Evolutionary conservation across 2,888 invertebrate species (phyloP).

Genomic region (Epiblema foenella): DNA sequence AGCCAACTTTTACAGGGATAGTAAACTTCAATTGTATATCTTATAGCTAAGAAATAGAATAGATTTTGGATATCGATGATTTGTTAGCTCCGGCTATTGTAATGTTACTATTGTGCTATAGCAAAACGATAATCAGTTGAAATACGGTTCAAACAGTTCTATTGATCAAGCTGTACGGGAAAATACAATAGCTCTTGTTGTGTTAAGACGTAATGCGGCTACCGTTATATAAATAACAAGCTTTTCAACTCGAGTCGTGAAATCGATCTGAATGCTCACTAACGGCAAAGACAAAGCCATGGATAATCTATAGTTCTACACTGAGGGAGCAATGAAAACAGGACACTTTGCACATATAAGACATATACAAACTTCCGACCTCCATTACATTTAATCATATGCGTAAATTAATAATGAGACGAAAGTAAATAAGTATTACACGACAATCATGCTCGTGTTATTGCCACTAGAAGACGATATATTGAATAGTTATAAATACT

Average conservation of each 20-base stretch:
- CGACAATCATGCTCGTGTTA: too few relatives aligned
- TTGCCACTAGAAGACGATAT: too few relatives aligned
- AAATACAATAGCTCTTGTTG: conserved; percentile 32
- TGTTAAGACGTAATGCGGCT: conserved; percentile 15
- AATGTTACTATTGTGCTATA: conserved; percentile 46
- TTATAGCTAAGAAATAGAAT: conserved; percentile 20
- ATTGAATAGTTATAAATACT: too few relatives aligned
- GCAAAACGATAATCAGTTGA: conserved; percentile 45
- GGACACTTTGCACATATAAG: background rate
- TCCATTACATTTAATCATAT: background rate
- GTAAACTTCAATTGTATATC: conserved; percentile 13
- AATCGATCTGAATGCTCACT: background rate
- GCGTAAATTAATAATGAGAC: too few relatives aligned
- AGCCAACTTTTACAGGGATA: conserved; percentile 45
- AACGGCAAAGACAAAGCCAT: background rate
- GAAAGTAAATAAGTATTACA: too few relatives aligned
- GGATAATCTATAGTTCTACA: background rate
- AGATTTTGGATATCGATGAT: conserved; percentile 15
- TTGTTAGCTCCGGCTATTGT: conserved; percentile 4
- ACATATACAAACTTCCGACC: background rate
- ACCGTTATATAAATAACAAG: conserved; percentile 24
- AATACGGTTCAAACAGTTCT: conserved; percentile 39
- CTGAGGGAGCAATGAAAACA: background rate
- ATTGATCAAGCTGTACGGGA: conserved; percentile 34
- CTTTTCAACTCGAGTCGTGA: background rate